Percentiles rank a stretch among this genome's conserved stretches.
Evolutionary conservation across 1,140 invertebrate genomes (phyloP).

Genomic region (Zaprionus taronus): DNA sequence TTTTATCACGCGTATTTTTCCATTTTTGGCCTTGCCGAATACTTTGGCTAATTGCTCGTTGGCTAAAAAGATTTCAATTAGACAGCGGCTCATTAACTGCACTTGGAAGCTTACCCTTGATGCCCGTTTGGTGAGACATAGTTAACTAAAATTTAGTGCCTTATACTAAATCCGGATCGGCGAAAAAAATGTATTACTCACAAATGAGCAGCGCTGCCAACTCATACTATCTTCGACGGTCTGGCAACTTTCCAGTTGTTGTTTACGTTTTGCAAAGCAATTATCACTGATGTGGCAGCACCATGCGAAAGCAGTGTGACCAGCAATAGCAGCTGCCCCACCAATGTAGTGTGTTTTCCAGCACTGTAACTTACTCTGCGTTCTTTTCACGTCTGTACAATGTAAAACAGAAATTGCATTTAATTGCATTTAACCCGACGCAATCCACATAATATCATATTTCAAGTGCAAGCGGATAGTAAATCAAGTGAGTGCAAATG

Average conservation of each 20-base stretch:
- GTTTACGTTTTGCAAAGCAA: slow-evolving; percentile 42
- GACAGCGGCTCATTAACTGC: not conserved
- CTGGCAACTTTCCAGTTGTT: slow-evolving; percentile 24
- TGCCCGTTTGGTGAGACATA: slow-evolving; percentile 93
- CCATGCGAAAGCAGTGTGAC: slow-evolving; percentile 29
- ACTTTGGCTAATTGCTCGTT: slow-evolving; percentile 92
- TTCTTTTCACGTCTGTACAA: slow-evolving; percentile 68
- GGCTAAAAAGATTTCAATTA: slow-evolving; percentile 83
- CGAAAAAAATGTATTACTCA: slow-evolving; percentile 67
- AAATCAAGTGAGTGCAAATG: slow-evolving; percentile 63
- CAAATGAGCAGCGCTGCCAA: slow-evolving; percentile 41
- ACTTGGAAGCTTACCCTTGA: slow-evolving; percentile 84
- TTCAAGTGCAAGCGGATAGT: slow-evolving; percentile 66
- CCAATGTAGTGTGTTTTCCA: slow-evolving; percentile 20
- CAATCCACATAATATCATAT: slow-evolving; percentile 42
- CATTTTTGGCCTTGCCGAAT: slow-evolving; percentile 92
- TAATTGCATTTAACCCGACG: slow-evolving; percentile 63
- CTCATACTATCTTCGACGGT: slow-evolving; percentile 1
- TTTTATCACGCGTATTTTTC: slow-evolving; percentile 92
- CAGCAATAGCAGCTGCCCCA: not conserved
- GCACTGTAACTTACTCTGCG: slow-evolving; percentile 31
- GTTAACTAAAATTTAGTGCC: slow-evolving; percentile 39
- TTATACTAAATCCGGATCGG: slow-evolving; percentile 49
- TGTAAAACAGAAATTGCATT: slow-evolving; percentile 71
- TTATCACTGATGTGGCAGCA: slow-evolving; percentile 12